Percentiles rank a stretch among this genome's conserved stretches.
Conservation (phyloP, 1,140 invertebrate genomes). For the Ptiloglossa arizonensis region DNA sequence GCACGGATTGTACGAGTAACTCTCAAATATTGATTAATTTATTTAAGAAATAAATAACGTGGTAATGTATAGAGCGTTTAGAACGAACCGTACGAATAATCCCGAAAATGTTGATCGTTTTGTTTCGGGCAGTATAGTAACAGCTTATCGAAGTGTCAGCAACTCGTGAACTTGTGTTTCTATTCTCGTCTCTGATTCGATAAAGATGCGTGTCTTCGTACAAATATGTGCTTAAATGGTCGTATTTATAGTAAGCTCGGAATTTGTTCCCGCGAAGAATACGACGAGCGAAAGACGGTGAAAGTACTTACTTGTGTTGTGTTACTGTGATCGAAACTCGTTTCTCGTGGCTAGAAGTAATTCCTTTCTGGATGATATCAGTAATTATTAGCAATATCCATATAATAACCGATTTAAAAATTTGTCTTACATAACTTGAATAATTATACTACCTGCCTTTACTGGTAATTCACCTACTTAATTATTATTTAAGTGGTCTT, state of each 20-base stretch:
- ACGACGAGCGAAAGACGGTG: background rate
- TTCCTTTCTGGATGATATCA: background rate
- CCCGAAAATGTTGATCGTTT: background rate
- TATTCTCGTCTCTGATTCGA: background rate
- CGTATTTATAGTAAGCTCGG: slow-evolving; percentile 32
- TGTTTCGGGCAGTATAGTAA: background rate
- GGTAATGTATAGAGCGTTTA: background rate
- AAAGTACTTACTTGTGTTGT: slow-evolving; percentile 14
- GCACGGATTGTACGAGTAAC: too few relatives aligned
- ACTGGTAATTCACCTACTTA: too few relatives aligned
- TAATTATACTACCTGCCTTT: too few relatives aligned
- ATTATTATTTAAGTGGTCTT: too few relatives aligned
- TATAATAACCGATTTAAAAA: background rate
- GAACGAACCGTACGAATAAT: background rate
- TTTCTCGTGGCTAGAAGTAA: background rate
- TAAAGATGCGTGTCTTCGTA: slow-evolving; percentile 5
- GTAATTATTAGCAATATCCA: background rate
- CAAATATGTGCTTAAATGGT: slow-evolving; percentile 6
- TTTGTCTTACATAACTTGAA: too few relatives aligned
- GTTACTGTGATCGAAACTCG: too few relatives aligned
- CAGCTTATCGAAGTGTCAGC: background rate
- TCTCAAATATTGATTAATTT: too few relatives aligned
- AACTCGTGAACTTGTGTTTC: background rate
- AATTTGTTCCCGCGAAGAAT: slow-evolving; percentile 5
- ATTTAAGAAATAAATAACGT: too few relatives aligned